These are phyloP conservation scores for Myiopsitta monachus DNA, from an alignment of 2,113 vertebrate genomes.

Conservation along the genomic window DNA sequence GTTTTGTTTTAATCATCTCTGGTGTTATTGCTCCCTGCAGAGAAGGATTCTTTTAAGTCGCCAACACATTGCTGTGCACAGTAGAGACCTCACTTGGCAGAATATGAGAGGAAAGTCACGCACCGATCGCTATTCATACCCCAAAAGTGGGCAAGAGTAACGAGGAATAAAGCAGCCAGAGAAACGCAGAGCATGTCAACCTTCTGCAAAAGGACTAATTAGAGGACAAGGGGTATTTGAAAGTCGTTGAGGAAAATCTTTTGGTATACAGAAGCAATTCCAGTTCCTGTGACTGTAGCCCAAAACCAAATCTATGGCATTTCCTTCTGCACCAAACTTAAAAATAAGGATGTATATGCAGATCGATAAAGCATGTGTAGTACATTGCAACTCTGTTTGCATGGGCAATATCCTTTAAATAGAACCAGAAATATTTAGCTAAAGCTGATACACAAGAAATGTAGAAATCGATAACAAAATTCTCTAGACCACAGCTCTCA, in stretches of 20 bases:
- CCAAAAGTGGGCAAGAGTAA: not conserved
- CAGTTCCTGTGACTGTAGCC: not conserved
- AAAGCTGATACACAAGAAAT: not conserved
- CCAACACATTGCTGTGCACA: not conserved
- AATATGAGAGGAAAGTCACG: not conserved
- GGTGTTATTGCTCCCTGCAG: conserved; percentile 23
- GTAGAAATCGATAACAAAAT: not conserved
- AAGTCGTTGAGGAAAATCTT: not conserved
- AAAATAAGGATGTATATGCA: not conserved
- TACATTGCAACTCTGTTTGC: not conserved
- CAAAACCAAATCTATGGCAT: not conserved
- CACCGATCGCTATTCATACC: not conserved
- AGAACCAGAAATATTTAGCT: not conserved
- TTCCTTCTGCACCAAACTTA: not conserved
- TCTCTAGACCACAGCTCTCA: not conserved
- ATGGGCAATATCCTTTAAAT: not conserved
- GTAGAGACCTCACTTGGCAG: conserved; percentile 16
- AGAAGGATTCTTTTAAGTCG: conserved; percentile 24
- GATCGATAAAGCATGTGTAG: not conserved
- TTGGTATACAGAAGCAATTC: not conserved
- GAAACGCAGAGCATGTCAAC: not conserved
- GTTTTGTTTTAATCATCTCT: conserved; percentile 54
- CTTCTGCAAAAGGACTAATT: not conserved
- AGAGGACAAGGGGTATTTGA: not conserved
- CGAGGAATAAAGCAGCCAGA: not conserved